Conservation (phyloP, 2,888 invertebrate species). For the Nysson spinosus region DNA sequence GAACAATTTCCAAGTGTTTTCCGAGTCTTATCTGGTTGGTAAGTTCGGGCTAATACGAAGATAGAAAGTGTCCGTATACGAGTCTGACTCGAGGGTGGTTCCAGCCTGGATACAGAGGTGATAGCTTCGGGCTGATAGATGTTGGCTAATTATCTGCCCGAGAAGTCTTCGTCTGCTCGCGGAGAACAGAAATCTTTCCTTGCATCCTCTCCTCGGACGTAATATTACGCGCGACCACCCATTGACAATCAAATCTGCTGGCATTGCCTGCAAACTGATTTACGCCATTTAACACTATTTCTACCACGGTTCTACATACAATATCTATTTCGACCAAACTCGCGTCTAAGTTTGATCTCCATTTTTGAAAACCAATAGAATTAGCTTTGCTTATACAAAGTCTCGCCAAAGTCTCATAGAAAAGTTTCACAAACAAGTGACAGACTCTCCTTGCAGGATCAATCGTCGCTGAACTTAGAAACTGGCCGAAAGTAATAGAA, state of each 20-base stretch:
- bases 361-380: no score
- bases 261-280: constrained; percentile 17
- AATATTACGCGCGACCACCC: constrained; percentile 66
- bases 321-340: no score
- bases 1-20: no score
- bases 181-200: constrained; percentile 65
- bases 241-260: constrained; percentile 63
- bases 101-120: constrained; percentile 68
- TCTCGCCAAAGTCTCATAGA: no score
- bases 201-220: constrained; percentile 48
- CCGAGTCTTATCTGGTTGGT: constrained; percentile 24
- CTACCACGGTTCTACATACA: no score
- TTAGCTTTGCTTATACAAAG: no score
- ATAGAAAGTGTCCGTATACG: constrained; percentile 48
- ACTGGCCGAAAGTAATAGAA: no score
- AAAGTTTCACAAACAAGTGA: no score
- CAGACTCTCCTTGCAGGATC: no score
- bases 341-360: no score
- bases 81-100: constrained; percentile 66
- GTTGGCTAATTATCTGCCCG: constrained; percentile 77
- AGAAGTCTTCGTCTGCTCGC: constrained; percentile 69
- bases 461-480: no score
- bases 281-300: no score
- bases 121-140: constrained; percentile 77
- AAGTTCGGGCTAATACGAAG: constrained; percentile 38